Evolutionary conservation across 2,113 vertebrate species (phyloP), one percentile per base, ranked within the genome.

Genomic region (Lepus timidus): DNA sequence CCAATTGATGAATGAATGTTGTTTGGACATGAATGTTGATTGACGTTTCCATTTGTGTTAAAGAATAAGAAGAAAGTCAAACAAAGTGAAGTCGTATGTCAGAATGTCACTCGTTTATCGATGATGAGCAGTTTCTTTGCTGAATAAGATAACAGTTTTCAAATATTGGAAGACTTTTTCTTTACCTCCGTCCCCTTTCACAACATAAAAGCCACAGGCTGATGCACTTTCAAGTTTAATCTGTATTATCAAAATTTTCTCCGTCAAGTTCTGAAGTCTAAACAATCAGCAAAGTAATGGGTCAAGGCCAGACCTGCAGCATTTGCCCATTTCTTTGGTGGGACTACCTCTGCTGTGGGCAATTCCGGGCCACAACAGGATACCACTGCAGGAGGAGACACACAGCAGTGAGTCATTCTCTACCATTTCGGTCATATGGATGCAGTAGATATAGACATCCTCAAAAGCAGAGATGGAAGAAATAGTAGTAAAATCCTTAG

Each of bases 211-310:
- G 79, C 44, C 74, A 70, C 2, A 87, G 65, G 23, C 23, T 36
- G 6, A 68, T 31, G 90, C 3, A 88, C 49, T 74, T 68, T 74
- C 36, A 51, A 78, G 25, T 16, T 70, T 73, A 84, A 33, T 62
- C 36, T 71, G 68, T 55, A 27, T 22, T 36, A 39, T 58, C 74
- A 87, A 73, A 39, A 23, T 20, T 52, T 92, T 73, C 27, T 62
- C 27, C n/a, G 73, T 52, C 27, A 94, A 62, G 49, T 89, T 88
- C 44, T 78, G 71, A 94, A 82, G 58, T 76, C 44, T 65, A 88
- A 25, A 78, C 62, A 61, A 49, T 64, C 39, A 93, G 39, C 9
- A 44, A 49, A 70, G 55, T 90, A 67, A 85, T 74, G 74, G n/a
- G 11, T 49, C 49, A 82, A 85, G 33, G 9, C 55, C 13, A 62